Conservation (phyloP, 2,888 invertebrate genomes). For the Thelaira solivaga region DNA sequence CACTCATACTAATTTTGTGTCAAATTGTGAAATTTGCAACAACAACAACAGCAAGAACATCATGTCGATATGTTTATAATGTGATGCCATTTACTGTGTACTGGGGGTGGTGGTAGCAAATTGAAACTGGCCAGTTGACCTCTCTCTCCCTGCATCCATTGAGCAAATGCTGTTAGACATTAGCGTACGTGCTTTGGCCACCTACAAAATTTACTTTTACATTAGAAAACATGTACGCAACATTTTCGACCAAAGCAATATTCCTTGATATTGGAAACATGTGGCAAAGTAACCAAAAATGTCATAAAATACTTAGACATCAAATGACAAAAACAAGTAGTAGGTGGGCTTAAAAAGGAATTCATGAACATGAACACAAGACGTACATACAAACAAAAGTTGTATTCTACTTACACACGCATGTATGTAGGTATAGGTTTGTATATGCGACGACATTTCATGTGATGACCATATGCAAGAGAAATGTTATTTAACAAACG, state of each 20-base stretch:
- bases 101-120: constrained; percentile 38
- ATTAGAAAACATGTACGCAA: constrained; percentile 43
- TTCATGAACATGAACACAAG: constrained; percentile 8
- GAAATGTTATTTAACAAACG: constrained; percentile 45
- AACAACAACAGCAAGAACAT: constrained; percentile 47
- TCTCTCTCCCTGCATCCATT: neutral
- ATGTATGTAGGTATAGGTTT: constrained; percentile 20
- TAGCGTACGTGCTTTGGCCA: constrained; percentile 49
- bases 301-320: constrained; percentile 63
- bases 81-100: constrained; percentile 33
- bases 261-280: constrained; percentile 61
- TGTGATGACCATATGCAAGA: constrained; percentile 44
- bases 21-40: constrained; percentile 46
- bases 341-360: constrained; percentile 55
- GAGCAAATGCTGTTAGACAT: neutral
- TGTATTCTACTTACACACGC: neutral
- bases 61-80: constrained; percentile 55
- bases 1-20: constrained; percentile 44
- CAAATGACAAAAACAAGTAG: constrained; percentile 56
- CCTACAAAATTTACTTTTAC: constrained; percentile 59
- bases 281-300: constrained; percentile 63
- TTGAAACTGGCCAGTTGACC: constrained; percentile 45
- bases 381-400: constrained; percentile 1
- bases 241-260: constrained; percentile 43
- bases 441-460: too few species aligned